phyloP scores from a whole-genome alignment of 2,113 vertebrate species.

The Gavia stellata region DNA sequence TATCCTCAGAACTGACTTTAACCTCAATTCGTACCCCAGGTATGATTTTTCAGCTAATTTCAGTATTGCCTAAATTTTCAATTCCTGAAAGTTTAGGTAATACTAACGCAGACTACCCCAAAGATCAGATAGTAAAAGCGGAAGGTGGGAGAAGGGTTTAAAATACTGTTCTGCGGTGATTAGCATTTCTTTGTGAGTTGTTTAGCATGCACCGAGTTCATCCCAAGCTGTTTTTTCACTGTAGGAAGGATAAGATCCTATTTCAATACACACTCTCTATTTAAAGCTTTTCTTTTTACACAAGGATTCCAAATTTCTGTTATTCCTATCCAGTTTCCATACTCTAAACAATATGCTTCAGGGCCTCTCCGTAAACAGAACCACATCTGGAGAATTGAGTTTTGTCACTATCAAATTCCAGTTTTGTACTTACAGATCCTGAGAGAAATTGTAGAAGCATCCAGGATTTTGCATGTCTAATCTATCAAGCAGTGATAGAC shows the following conservation, averaged over 20 bases:
- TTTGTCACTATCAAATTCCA: not conserved
- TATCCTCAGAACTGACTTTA: not conserved
- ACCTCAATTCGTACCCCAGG: rapidly evolving
- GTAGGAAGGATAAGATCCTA: not conserved
- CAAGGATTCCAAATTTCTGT: not conserved
- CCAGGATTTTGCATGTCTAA: not conserved
- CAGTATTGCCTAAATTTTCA: not conserved
- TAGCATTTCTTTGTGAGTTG: not conserved
- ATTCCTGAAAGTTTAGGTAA: not conserved
- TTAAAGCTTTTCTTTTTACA: not conserved
- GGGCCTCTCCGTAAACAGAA: not conserved
- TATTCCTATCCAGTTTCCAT: not conserved
- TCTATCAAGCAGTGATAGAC: not conserved
- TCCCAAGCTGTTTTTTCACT: not conserved
- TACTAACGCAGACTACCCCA: too few relatives aligned
- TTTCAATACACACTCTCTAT: not conserved
- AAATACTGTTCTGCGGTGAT: not conserved
- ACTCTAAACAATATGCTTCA: not conserved
- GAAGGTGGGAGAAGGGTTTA: not conserved
- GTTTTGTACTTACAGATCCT: not conserved
- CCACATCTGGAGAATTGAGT: not conserved
- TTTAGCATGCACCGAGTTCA: not conserved
- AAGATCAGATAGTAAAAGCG: not conserved
- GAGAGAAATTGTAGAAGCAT: not conserved
- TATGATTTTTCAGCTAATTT: not conserved